Evolutionary conservation across 2,888 invertebrate genomes (phyloP).

Genomic region (Netelia melanura): DNA sequence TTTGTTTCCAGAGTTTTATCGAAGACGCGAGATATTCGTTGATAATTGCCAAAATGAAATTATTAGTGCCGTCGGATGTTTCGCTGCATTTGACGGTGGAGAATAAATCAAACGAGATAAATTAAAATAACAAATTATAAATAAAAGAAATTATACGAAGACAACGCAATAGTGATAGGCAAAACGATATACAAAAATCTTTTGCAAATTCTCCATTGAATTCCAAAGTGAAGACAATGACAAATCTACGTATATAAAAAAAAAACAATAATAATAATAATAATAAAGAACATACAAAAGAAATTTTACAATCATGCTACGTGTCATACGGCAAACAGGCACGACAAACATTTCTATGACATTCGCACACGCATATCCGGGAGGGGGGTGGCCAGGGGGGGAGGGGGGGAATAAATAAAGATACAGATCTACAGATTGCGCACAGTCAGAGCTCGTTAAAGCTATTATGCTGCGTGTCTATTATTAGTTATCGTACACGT

Average conservation of each 20-base stretch:
- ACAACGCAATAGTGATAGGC: slow-evolving; percentile 28
- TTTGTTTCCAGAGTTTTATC: slow-evolving; percentile 18
- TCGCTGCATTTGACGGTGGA: slow-evolving; percentile 3
- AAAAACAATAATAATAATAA: neutral
- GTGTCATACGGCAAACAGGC: slow-evolving; percentile 32
- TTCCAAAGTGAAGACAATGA: slow-evolving; percentile 28
- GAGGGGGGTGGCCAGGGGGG: neutral
- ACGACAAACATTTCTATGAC: slow-evolving; percentile 45
- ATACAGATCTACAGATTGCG: slow-evolving; percentile 46
- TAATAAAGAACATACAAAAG: slow-evolving; percentile 10
- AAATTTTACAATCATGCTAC: slow-evolving; percentile 57
- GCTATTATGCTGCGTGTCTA: slow-evolving; percentile 43
- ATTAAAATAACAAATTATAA: neutral
- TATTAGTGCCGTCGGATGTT: slow-evolving; percentile 22
- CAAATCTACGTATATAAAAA: slow-evolving; percentile 51
- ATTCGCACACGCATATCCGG: slow-evolving; percentile 25
- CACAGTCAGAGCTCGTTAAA: slow-evolving; percentile 38
- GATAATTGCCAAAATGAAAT: slow-evolving; percentile 8
- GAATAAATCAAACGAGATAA: neutral
- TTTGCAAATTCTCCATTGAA: slow-evolving; percentile 18
- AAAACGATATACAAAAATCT: slow-evolving; percentile 17
- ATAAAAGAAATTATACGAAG: neutral
- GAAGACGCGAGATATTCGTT: slow-evolving; percentile 28
- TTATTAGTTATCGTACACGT: slow-evolving; percentile 51
- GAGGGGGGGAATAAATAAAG: slow-evolving; percentile 7